Conservation (phyloP, 2,113 vertebrate species). For the Paracanthobrama guichenoti region DNA sequence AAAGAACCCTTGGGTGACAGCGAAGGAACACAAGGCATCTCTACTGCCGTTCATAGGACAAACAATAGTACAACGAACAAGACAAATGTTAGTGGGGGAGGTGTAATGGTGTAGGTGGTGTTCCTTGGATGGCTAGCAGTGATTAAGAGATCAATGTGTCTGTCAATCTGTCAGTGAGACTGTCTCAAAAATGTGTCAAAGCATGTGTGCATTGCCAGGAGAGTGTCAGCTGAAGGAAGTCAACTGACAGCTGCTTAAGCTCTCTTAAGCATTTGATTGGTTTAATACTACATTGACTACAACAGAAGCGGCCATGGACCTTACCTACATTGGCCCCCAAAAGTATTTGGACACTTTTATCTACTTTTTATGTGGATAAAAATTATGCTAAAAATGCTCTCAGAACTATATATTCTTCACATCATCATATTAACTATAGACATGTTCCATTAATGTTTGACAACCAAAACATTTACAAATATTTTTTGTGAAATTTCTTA, state of each 20-base stretch:
- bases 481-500: neutral
- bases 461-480: neutral
- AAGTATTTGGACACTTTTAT: neutral
- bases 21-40: neutral
- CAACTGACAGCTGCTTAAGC: slow-evolving; percentile 7
- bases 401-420: too few relatives aligned
- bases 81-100: neutral
- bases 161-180: slow-evolving; percentile 3
- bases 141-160: slow-evolving; percentile 6
- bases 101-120: neutral
- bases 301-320: neutral
- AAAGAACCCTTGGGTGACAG: neutral
- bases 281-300: neutral
- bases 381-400: neutral
- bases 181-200: neutral
- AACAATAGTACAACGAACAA: neutral
- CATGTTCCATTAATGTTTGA: neutral
- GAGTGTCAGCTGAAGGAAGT: neutral
- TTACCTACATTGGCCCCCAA: neutral
- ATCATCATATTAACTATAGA: too few relatives aligned
- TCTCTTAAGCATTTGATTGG: neutral
- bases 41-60: neutral
- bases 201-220: neutral
- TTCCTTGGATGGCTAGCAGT: neutral
- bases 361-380: neutral